Base-by-base conservation (phyloP, 2,113 vertebrate species). In the Edolisoma coerulescens region DNA sequence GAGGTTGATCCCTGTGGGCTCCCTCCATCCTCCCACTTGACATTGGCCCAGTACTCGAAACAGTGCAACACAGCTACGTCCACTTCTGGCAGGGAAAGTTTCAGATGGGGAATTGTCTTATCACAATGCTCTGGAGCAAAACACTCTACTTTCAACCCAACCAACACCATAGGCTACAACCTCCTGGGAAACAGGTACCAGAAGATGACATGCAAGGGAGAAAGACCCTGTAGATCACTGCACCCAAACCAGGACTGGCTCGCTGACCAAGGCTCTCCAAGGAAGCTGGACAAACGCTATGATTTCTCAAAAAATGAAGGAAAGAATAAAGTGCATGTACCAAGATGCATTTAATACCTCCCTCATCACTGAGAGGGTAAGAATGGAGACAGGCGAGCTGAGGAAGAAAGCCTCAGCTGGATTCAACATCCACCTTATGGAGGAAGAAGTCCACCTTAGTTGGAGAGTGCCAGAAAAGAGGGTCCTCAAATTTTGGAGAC, bases 141-240 rank as follows among this genome's bases (percentile, higher is more conserved):
- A 32, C 28, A 27, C 4, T 33, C 32, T 12, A 61, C 37, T 70
- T 1, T 0, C 42, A 74, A 33, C 5, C 42, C 32, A 42, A 78
- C 2, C 9, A 90, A 69, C 16, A 15, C 41, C 1, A 0, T 4
- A n/a, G 8, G 9, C n/a, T 27, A 33, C 22, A 68, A 2, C 28
- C 32, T 39, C 45, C 30, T 0, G 0, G 32, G 14, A 69, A 92
- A 56, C 3, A 30, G 37, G 42, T 3, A 56, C 7, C 52, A 63
- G 39, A 44, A 16, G 27, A 32, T 4, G 9, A 32, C 27, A 47
- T 2, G 8, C 21, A 69, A 77, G 16, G 35, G 23, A 61, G 52
- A n/a, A 76, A n/a, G 32, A 47, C 33, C 19, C 26, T 6, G 18
- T 13, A 80, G 30, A 45, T 60, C 49, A 23, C 18, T 20, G 33